Evolutionary conservation across 2,888 invertebrate species (phyloP), one percentile per base, ranked within the genome.

Genomic region (Acronicta leporina): DNA sequence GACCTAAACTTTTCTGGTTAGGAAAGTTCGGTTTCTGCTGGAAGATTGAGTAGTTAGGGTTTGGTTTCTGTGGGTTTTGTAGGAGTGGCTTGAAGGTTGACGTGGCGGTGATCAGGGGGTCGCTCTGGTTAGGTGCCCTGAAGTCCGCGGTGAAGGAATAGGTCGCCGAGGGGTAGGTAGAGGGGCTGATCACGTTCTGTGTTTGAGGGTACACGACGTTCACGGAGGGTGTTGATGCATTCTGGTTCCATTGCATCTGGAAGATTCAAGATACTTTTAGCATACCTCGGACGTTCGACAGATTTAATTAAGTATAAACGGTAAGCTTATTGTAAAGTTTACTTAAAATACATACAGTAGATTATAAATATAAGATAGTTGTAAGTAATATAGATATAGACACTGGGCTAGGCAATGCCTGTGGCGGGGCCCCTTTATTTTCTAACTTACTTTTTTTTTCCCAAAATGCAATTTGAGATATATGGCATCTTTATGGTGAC

Each of bases 111-210:
- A 95, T 92, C 13, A 95, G 83, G 0, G 95, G 95, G 16, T 95
- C 94, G 9, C 95, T 95, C 77, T 95, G 95, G 81, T 87, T 92
- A 0, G 96, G 96, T 0, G 97, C 92, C 40, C 97, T 92, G 86
- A 97, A 97, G 87, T 97, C 97, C 0, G 97, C 97, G 2, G 97
- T 97, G 87, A 97, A 97, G 45, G 97, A 97, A 81, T 97, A 97
- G 0, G 97, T 97, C 33, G 97, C 96, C 44, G 96, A 96, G 0
- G 96, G 95, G 82, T 97, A 96, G 50, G 95, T 88, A 25, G 95
- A 94, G 0, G 97, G 96, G 80, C 96, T 96, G 55, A 97, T 91
- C 41, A 96, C 91, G 75, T 95, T 95, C 66, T 94, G 95, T 35
- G 95, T 92, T 77, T 95, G 96, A 47, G 96, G 96, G 86, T 95